A percentile compares a stretch with the other conserved stretches of the same genome.
Conservation (phyloP, 2,797 vertebrate genomes). For the Thalassophryne amazonica region DNA sequence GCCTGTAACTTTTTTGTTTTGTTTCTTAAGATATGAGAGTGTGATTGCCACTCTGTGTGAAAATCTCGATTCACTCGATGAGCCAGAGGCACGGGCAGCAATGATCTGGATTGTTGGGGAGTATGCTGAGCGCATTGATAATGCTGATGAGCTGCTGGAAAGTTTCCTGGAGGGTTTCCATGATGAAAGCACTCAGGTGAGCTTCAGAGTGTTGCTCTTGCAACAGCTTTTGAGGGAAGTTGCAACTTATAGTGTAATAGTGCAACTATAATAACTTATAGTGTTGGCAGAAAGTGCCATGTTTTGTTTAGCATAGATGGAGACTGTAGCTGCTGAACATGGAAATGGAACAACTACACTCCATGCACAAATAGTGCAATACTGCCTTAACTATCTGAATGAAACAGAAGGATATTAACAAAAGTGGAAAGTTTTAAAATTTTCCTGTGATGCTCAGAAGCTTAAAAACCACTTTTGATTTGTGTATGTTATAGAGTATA, state of each 20-base stretch:
- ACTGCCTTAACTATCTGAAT: not conserved
- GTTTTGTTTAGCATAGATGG: not conserved
- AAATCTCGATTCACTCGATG: constrained; percentile 96
- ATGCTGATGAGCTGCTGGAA: constrained; percentile 95
- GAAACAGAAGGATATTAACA: too few relatives aligned
- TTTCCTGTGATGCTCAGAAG: too few relatives aligned
- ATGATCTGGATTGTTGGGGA: constrained; percentile 99
- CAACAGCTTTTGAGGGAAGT: not conserved
- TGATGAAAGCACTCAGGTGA: constrained; percentile 97
- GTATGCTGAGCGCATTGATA: constrained; percentile 97
- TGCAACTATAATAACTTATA: not conserved
- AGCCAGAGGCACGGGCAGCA: constrained; percentile 94
- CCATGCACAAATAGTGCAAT: not conserved
- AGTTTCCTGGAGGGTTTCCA: constrained; percentile 98
- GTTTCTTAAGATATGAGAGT: constrained; percentile 88
- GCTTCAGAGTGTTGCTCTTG: constrained; percentile 16
- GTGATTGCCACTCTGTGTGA: constrained; percentile 98
- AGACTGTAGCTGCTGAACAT: constrained; percentile 6
- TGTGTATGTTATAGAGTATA: too few relatives aligned
- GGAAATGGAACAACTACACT: not conserved
- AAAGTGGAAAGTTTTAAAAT: too few relatives aligned
- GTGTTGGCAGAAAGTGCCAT: not conserved
- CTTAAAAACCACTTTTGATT: too few relatives aligned
- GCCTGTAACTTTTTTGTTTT: not conserved
- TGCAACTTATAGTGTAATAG: not conserved